Evolutionary conservation across 2,888 invertebrate species (phyloP).

Genomic region (Malthinus seriepunctatus): DNA sequence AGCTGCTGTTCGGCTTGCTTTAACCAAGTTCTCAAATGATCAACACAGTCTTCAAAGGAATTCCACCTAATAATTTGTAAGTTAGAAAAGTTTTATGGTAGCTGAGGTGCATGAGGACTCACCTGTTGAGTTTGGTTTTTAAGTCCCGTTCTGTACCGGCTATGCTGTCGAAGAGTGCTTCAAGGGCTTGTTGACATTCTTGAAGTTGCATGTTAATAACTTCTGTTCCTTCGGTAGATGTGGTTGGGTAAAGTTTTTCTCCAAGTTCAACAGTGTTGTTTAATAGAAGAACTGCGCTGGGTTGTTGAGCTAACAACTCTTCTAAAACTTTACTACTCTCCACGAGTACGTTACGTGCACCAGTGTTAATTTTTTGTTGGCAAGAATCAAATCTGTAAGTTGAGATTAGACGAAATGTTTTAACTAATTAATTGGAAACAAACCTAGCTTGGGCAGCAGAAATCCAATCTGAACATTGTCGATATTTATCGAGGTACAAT

Average conservation of each 20-base stretch:
- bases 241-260: constrained; percentile 84
- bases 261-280: constrained; percentile 86
- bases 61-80: constrained; percentile 66
- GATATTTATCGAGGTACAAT: constrained; percentile 79
- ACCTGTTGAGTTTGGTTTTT: constrained; percentile 75
- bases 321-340: constrained; percentile 72
- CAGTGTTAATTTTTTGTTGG: constrained; percentile 64
- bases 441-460: constrained; percentile 74
- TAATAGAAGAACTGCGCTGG: constrained; percentile 72
- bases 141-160: constrained; percentile 78
- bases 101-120: constrained; percentile 12
- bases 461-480: constrained; percentile 81
- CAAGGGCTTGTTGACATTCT: constrained; percentile 81
- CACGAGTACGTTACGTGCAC: constrained; percentile 70
- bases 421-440: constrained; percentile 1
- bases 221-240: constrained; percentile 86
- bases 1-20: constrained; percentile 73
- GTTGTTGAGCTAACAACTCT: constrained; percentile 75
- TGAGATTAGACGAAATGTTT: neutral
- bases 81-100: neutral
- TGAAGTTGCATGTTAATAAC: constrained; percentile 80
- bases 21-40: constrained; percentile 79
- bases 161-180: constrained; percentile 78
- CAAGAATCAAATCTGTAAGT: constrained; percentile 66
- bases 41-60: constrained; percentile 85